Evolutionary conservation across 2,113 vertebrate species (phyloP).

Genomic region (Anser brachyrhynchus): DNA sequence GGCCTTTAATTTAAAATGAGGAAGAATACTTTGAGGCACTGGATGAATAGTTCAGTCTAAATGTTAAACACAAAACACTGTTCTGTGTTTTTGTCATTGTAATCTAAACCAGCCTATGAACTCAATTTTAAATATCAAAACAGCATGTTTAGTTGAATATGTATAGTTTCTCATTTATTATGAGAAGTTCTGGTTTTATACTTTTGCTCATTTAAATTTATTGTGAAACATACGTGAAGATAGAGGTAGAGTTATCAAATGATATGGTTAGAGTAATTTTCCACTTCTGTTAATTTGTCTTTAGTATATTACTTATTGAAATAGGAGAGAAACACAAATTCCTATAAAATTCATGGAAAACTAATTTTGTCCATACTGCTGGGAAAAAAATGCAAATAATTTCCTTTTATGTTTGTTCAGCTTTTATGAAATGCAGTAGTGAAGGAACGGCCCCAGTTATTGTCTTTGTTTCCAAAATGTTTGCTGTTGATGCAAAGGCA

Average conservation of each 20-base stretch:
- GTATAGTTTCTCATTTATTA: not conserved
- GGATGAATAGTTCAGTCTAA: not conserved
- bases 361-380: not conserved
- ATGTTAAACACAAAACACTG: not conserved
- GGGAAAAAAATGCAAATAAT: not conserved
- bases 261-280: not conserved
- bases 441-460: constrained; percentile 85
- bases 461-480: constrained; percentile 98
- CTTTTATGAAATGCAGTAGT: constrained; percentile 90
- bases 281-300: not conserved
- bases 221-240: not conserved
- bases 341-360: not conserved
- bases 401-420: constrained; percentile 73
- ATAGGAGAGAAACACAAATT: not conserved
- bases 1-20: not conserved
- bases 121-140: not conserved
- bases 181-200: not conserved
- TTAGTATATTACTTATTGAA: not conserved
- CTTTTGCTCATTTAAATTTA: not conserved
- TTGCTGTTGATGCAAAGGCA: constrained; percentile 87
- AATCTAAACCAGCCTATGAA: not conserved
- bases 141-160: not conserved
- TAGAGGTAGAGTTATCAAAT: not conserved
- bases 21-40: not conserved
- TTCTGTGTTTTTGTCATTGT: not conserved